Evolutionary conservation across 2,888 invertebrate species (phyloP).

Genomic region (Dysmachus trigonus): DNA sequence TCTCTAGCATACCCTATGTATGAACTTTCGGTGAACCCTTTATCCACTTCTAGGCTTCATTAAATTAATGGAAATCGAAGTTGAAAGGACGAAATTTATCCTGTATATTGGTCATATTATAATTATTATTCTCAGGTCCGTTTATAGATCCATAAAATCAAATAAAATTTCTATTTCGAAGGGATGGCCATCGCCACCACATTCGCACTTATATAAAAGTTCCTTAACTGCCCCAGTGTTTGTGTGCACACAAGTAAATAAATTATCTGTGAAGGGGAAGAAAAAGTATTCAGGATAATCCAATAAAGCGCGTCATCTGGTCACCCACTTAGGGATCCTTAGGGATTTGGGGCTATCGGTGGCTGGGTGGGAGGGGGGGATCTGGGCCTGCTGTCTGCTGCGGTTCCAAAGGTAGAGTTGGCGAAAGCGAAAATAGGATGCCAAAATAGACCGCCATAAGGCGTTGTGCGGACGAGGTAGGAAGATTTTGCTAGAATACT

Average conservation of each 20-base stretch:
- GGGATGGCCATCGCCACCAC: conserved; percentile 51
- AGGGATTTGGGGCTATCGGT: conserved; percentile 25
- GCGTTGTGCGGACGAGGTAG: background rate
- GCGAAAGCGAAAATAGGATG: background rate
- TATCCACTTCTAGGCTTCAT: background rate
- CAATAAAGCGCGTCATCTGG: conserved; percentile 62
- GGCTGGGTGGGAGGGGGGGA: background rate
- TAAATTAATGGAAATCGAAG: background rate
- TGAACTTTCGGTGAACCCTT: background rate
- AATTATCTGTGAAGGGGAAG: conserved; percentile 56
- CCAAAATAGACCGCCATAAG: background rate
- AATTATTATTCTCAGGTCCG: conserved; percentile 45
- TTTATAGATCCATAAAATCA: conserved; percentile 55
- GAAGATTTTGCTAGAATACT: background rate
- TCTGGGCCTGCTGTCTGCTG: background rate
- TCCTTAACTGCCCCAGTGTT: conserved; percentile 44
- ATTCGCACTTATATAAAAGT: conserved; percentile 48
- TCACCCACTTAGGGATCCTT: conserved; percentile 61
- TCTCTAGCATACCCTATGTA: background rate
- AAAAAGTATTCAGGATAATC: conserved; percentile 52
- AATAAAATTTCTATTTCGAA: conserved; percentile 52
- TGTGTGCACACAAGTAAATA: conserved; percentile 53
- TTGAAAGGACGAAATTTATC: background rate
- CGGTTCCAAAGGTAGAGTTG: background rate
- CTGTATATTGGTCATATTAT: background rate